Conservation (phyloP, 2,888 invertebrate species). For the Nysson spinosus region DNA sequence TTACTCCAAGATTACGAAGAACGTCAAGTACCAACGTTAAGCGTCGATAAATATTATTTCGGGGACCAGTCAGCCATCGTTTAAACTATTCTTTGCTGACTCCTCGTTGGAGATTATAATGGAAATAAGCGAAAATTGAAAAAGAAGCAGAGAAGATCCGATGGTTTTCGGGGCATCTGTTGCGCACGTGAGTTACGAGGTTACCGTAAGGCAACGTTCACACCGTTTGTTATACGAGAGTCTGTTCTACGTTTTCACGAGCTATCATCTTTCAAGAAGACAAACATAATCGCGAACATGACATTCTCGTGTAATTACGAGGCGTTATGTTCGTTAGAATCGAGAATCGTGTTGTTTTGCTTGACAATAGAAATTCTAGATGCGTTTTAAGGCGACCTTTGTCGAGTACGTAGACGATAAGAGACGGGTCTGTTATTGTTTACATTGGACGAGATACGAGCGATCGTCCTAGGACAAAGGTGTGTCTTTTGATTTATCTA, state of each 20-base stretch:
- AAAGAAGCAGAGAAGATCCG: constrained; percentile 25
- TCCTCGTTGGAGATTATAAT: constrained; percentile 37
- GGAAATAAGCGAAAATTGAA: constrained; percentile 46
- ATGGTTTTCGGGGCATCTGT: constrained; percentile 64
- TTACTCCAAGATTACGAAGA: too few relatives aligned
- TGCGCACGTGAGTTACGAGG: constrained; percentile 66
- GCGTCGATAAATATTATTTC: too few relatives aligned
- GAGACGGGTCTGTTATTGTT: constrained; percentile 23
- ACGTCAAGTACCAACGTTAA: too few relatives aligned
- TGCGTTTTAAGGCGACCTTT: not conserved
- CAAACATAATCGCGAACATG: too few relatives aligned
- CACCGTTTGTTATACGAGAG: constrained; percentile 30
- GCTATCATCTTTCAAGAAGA: not conserved
- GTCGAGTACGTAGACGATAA: not conserved
- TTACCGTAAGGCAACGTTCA: constrained; percentile 46
- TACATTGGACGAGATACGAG: constrained; percentile 16
- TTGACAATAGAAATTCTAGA: not conserved
- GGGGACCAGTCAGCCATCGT: too few relatives aligned
- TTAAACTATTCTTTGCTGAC: constrained; percentile 28
- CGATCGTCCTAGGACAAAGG: constrained; percentile 3
- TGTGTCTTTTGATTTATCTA: not conserved
- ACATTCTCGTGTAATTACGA: too few relatives aligned
- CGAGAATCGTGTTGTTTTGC: not conserved
- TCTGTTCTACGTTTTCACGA: not conserved
- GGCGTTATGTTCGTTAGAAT: not conserved